These are phyloP conservation scores for Anoplopoma fimbria DNA, from an alignment of 2,113 vertebrate genomes.

Conservation along the genomic window DNA sequence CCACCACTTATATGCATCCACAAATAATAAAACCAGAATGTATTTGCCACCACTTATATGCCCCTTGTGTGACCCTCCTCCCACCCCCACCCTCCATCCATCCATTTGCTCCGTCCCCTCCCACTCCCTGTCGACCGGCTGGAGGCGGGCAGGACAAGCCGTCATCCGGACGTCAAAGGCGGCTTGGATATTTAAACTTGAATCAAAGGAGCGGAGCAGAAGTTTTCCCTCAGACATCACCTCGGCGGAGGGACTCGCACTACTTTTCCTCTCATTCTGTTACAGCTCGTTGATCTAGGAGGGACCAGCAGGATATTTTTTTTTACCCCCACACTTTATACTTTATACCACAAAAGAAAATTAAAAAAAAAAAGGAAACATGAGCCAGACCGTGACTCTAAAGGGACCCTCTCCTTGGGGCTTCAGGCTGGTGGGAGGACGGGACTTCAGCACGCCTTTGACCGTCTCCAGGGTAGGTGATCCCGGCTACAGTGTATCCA, in stretches of 20 bases:
- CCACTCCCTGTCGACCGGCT: conserved; percentile 24
- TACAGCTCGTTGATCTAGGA: too few species aligned
- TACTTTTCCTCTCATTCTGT: conserved; percentile 12
- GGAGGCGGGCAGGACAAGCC: conserved; percentile 60
- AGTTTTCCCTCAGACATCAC: conserved; percentile 67
- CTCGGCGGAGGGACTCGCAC: conserved; percentile 40
- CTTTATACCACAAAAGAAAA: too few species aligned
- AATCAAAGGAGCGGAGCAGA: conserved; percentile 50
- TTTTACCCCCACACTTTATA: too few species aligned
- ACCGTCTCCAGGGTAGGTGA: conserved; percentile 94
- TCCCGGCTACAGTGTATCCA: neutral
- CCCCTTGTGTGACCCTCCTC: too few species aligned
- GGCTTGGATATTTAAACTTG: conserved; percentile 81
- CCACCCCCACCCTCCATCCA: too few species aligned
- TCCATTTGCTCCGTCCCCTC: conserved; percentile 18
- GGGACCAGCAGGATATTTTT: too few species aligned
- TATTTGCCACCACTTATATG: too few species aligned
- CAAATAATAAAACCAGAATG: too few species aligned
- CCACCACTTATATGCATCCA: too few species aligned
- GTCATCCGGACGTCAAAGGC: conserved; percentile 74
- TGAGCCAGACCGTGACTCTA: conserved; percentile 91
- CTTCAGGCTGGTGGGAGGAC: conserved; percentile 94
- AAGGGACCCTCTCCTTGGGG: conserved; percentile 96
- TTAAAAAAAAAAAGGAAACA: too few species aligned
- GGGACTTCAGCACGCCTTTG: conserved; percentile 94